Percentiles rank a stretch among this genome's conserved stretches.
phyloP scores from a whole-genome alignment of 2,797 vertebrate genomes.

The Hylomyscus alleni region DNA sequence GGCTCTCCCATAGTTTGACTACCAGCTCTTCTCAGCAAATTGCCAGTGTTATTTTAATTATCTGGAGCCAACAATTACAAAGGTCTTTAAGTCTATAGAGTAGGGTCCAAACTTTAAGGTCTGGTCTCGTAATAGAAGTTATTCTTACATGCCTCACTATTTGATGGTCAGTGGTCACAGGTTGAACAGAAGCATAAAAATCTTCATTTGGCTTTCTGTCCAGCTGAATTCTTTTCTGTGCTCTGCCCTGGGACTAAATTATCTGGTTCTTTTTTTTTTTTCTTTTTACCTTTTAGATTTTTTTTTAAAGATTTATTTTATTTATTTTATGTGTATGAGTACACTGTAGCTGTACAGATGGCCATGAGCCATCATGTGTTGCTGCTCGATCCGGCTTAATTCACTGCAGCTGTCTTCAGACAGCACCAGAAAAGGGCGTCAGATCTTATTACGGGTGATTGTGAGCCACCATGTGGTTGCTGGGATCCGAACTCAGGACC shows the following conservation, averaged over 20 bases:
- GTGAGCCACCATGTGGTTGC: no score
- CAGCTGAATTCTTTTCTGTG: neutral
- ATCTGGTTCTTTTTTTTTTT: neutral
- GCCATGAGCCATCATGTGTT: no score
- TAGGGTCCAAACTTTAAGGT: neutral
- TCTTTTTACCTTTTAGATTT: neutral
- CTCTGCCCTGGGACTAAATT: neutral
- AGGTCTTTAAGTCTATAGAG: neutral
- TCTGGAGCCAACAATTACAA: neutral
- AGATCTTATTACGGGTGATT: no score
- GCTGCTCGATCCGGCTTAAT: no score
- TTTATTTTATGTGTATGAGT: no score
- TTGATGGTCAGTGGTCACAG: neutral
- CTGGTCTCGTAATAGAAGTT: neutral
- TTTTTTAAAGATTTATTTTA: neutral
- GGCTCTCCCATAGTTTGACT: neutral
- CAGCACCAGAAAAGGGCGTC: no score
- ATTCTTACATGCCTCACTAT: neutral
- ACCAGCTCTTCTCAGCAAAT: neutral
- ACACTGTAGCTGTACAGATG: no score
- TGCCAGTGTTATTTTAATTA: neutral
- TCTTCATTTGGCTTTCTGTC: neutral
- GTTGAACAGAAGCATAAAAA: neutral
- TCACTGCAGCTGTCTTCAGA: no score
- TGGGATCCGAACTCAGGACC: no score